A percentile compares a stretch with the other conserved stretches of the same genome.
These are phyloP conservation scores for Acanthopleura granulata DNA, from an alignment of 2,888 invertebrate genomes.

Conservation along the genomic window DNA sequence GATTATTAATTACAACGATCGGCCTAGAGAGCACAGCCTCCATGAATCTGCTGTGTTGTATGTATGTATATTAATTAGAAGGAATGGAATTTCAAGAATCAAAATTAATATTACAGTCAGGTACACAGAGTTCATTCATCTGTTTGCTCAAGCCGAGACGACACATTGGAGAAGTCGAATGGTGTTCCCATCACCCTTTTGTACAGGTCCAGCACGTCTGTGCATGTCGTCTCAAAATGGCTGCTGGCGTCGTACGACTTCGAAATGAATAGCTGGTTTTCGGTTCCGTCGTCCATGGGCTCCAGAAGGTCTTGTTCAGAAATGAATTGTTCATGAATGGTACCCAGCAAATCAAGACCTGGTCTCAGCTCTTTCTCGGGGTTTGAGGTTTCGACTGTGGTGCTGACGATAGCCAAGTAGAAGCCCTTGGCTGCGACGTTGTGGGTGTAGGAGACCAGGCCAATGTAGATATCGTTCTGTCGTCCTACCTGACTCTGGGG, in stretches of 20 bases:
- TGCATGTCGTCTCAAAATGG: constrained; percentile 98
- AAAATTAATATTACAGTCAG: too few relatives aligned
- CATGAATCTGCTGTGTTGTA: too few relatives aligned
- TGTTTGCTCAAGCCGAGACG: constrained; percentile 59
- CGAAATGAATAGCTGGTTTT: constrained; percentile 88
- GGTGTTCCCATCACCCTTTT: constrained; percentile 95
- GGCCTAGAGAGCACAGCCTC: too few relatives aligned
- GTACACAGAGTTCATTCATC: background rate
- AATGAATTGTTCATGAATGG: constrained; percentile 89
- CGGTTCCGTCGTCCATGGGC: constrained; percentile 89
- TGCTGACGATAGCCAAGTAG: constrained; percentile 97
- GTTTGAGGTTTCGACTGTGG: constrained; percentile 96
- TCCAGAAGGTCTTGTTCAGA: constrained; percentile 85
- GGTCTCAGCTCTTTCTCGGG: constrained; percentile 96
- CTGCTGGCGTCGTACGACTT: constrained; percentile 99
- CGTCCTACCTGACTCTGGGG: constrained; percentile 95
- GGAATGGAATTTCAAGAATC: too few relatives aligned
- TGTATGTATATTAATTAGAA: too few relatives aligned
- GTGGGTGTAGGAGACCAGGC: constrained; percentile 96
- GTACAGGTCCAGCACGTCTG: constrained; percentile 97
- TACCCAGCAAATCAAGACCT: constrained; percentile 90
- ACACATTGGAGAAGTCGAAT: constrained; percentile 97
- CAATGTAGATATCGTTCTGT: constrained; percentile 91
- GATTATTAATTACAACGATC: too few relatives aligned
- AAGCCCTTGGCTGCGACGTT: constrained; percentile 85